Base-by-base conservation (phyloP, 2,888 invertebrate species). In the Synanthedon vespiformis region DNA sequence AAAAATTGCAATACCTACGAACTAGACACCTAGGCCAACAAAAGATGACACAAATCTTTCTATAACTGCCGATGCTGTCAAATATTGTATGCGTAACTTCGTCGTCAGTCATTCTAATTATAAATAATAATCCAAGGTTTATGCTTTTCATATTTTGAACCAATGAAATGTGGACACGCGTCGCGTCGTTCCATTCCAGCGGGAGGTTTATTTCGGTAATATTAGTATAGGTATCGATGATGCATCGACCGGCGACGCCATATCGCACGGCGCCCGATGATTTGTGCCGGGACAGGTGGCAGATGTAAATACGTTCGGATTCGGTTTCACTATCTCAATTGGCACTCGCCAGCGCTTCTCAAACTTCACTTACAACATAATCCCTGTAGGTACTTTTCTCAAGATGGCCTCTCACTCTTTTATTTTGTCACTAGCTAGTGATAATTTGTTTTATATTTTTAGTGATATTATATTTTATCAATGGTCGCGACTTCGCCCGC, bases 311-410 rank as follows among this genome's bases (percentile, higher is more conserved):
- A 85, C 66, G 68, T 6, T 70, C 58, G 61, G 62, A 74, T 81
- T 83, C 73, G 81, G 82, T 80, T 83, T 77, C 80, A 50, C 48
- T 72, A 75, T 76, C 75, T 70, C 81, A 76, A 86, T 86, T 74
- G 85, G 84, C 85, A 80, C 79, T 77, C 80, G 64, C 59, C 65
- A 61, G 59, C 27, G 77, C 48, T 64, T 57, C 67, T 73, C 80
- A 85, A 86, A 80, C 62, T 80, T 71, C 67, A 2, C 13, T 50
- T 34, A n/a, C 27, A n/a, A n/a, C 44, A n/a, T n/a, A 44, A 13
- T 44, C 13, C 1, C 12, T 44, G 44, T 44, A 34, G n/a, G n/a
- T n/a, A n/a, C 8, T 34, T 34, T 2, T 1, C 10, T 34, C 8
- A 10, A 34, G 34, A 34, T 10, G 22, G 22, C 22, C 22, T 22